Percentiles rank a stretch among this genome's conserved stretches.
Evolutionary conservation across 2,113 vertebrate genomes (phyloP).

Genomic region (Lophius piscatorius): DNA sequence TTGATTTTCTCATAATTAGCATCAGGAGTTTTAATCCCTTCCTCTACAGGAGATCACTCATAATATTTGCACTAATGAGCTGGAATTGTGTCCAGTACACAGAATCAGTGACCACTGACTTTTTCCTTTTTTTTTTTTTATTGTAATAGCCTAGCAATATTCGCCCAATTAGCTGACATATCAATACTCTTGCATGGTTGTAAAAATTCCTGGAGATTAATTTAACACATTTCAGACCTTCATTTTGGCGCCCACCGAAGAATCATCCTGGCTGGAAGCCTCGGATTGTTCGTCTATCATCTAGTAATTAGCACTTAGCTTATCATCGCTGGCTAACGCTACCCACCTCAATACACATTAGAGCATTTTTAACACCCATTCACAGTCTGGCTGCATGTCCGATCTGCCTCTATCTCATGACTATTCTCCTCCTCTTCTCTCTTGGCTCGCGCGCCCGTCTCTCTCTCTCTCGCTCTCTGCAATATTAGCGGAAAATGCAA

Average conservation of each 20-base stretch:
- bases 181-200: neutral
- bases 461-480: slow-evolving; percentile 41
- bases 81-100: slow-evolving; percentile 17
- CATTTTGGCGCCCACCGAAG: slow-evolving; percentile 15
- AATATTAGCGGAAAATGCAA: slow-evolving; percentile 73
- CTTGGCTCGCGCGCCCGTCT: slow-evolving; percentile 40
- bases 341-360: slow-evolving; percentile 70
- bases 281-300: slow-evolving; percentile 48
- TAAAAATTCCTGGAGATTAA: slow-evolving; percentile 1
- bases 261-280: slow-evolving; percentile 44
- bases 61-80: slow-evolving; percentile 44
- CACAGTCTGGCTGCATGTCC: slow-evolving; percentile 64
- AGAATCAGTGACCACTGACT: slow-evolving; percentile 34
- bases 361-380: slow-evolving; percentile 64
- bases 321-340: slow-evolving; percentile 59
- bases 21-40: slow-evolving; percentile 21
- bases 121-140: no score
- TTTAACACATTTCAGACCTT: no score
- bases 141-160: slow-evolving; percentile 11
- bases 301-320: slow-evolving; percentile 68
- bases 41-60: slow-evolving; percentile 17
- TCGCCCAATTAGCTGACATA: slow-evolving; percentile 41
- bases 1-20: slow-evolving; percentile 38
- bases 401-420: slow-evolving; percentile 11
- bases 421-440: slow-evolving; percentile 12